Base-by-base conservation (phyloP, 2,797 vertebrate species). In the Enteromius anoplus region DNA sequence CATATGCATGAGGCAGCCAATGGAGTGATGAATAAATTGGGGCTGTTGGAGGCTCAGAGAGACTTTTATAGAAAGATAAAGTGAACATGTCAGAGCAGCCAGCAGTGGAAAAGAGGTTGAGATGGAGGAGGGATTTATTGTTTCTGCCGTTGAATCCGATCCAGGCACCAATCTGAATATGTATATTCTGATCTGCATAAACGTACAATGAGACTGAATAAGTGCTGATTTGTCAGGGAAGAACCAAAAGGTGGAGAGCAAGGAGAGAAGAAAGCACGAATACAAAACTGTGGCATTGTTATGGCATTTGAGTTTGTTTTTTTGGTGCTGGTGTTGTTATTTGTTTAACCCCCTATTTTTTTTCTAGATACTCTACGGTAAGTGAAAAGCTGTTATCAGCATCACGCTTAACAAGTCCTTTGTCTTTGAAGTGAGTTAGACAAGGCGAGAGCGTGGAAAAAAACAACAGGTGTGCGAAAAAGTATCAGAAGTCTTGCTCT, bases 11-110 rank as follows among this genome's bases (percentile, higher is more conserved):
- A 78, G 77, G 84, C 77, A 84, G 73, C 47, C 32, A 71, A 81
- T 76, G 69, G 76, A 66, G 80, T 78, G 73, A 78, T 66, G 72
- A 84, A 84, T 84, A 77, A 86, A 84, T 84, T 86, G 78, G 60
- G 66, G 75, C 75, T 71, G 53, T 78, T 78, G 75, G 40, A 83
- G 64, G 47, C 77, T 79, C 21, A 79, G 64, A 45, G 51, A 69
- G 82, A 83, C 82, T 83, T 83, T 83, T 83, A 78, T 78, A 83
- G 75, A 78, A 83, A 83, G 75, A 83, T 83, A 83, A 77, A 83
- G 73, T 83, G 81, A 83, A 83, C 81, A 83, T 83, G 82, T 83
- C 75, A 83, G 75, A 71, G 75, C 82, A 83, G 65, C 40, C 75
- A 77, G 82, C 66, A 64, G 51, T 21, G 75, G 81, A 70, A 83